Evolutionary conservation across 2,113 vertebrate genomes (phyloP).

Genomic region (Callipepla californica): DNA sequence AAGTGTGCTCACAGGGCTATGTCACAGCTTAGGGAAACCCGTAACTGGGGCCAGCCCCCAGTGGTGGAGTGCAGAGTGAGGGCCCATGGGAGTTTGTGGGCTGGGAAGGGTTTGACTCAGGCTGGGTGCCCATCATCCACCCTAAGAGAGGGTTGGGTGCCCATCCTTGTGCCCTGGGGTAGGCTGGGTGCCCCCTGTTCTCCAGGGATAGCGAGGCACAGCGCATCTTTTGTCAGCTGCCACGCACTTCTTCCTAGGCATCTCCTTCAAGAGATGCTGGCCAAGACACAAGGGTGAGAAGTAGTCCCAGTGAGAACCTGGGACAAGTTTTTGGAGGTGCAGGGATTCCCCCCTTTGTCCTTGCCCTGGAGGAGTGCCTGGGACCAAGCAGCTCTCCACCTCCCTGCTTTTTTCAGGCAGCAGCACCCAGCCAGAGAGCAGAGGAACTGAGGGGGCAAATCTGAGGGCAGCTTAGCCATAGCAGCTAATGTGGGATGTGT

Average conservation of each 20-base stretch:
- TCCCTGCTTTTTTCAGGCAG: background rate
- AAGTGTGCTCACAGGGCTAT: background rate
- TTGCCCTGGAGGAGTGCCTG: background rate
- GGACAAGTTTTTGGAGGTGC: background rate
- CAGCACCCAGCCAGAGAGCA: background rate
- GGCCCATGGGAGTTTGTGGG: background rate
- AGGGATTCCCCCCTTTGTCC: background rate
- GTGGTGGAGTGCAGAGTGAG: fast-evolving
- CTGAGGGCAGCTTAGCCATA: background rate
- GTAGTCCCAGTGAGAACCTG: fast-evolving
- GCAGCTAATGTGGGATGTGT: fast-evolving
- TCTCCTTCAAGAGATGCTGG: background rate
- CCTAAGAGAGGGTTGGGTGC: background rate
- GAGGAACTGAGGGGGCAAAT: background rate
- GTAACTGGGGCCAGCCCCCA: fast-evolving
- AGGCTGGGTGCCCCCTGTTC: background rate
- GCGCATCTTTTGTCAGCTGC: background rate
- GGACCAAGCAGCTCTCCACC: background rate
- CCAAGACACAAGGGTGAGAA: background rate
- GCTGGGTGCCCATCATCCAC: background rate
- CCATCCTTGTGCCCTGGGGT: background rate
- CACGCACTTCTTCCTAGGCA: background rate
- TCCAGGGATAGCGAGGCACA: background rate
- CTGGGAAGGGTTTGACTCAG: background rate
- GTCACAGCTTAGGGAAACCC: fast-evolving